phyloP scores from a whole-genome alignment of 2,797 vertebrate species.

The Notoglanidium macrostoma region DNA sequence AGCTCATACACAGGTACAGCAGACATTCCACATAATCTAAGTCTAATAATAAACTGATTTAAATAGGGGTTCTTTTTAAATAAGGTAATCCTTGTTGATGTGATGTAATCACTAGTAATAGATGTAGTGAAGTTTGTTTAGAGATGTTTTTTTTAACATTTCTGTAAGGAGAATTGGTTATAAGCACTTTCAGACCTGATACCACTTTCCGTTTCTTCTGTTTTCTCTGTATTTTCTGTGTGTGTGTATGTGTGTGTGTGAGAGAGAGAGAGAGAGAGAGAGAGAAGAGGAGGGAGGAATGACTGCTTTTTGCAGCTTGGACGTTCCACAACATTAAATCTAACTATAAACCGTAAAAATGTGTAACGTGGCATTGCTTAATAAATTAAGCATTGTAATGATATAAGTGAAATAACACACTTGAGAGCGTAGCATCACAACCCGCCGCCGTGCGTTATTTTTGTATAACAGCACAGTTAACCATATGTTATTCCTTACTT shows the following conservation, averaged over 20 bases:
- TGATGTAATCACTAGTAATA: not conserved
- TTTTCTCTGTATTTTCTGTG: not conserved
- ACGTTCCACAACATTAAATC: not conserved
- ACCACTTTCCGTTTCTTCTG: not conserved
- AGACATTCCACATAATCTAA: too few relatives aligned
- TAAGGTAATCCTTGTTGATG: not conserved
- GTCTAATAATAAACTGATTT: not conserved
- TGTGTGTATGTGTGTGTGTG: not conserved
- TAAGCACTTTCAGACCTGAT: not conserved
- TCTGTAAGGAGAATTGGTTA: not conserved
- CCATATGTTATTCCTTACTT: not conserved
- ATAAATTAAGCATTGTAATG: not conserved
- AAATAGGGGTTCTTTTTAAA: not conserved
- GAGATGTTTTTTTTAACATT: not conserved
- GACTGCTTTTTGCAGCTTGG: not conserved
- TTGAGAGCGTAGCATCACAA: too few relatives aligned
- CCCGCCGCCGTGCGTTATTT: not conserved
- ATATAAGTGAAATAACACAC: not conserved
- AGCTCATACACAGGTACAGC: not conserved
- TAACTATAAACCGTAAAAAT: not conserved
- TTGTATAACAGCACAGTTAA: not conserved
- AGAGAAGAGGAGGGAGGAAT: not conserved
- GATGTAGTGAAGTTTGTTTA: not conserved
- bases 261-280: not conserved
- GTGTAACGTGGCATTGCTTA: not conserved